phyloP scores from a whole-genome alignment of 2,113 vertebrate species.

The Bos javanicus region DNA sequence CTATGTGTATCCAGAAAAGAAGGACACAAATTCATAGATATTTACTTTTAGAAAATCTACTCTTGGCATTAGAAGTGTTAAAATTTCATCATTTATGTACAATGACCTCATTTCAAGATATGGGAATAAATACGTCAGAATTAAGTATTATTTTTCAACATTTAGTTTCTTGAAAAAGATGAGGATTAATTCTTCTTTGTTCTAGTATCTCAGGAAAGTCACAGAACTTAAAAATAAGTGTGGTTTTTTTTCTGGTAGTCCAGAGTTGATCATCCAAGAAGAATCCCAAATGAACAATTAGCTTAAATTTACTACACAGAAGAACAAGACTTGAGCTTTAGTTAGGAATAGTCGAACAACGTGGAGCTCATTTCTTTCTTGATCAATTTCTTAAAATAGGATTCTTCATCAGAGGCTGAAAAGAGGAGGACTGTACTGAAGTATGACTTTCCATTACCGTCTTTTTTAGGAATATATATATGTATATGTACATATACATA shows the following conservation, averaged over 20 bases:
- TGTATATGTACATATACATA: conserved; percentile 69
- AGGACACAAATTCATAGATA: conserved; percentile 61
- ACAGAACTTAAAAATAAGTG: conserved; percentile 67
- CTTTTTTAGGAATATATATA: conserved; percentile 80
- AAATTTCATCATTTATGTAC: conserved; percentile 72
- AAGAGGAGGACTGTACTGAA: conserved; percentile 98
- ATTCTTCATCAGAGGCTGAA: conserved; percentile 99
- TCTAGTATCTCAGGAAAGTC: conserved; percentile 81
- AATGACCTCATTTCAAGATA: conserved; percentile 75
- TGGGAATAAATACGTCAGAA: conserved; percentile 67
- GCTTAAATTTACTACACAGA: conserved; percentile 83
- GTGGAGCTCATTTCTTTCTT: conserved; percentile 88
- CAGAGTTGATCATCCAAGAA: conserved; percentile 84
- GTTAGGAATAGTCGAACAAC: conserved; percentile 84
- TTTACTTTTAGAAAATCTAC: conserved; percentile 70
- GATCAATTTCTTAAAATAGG: conserved; percentile 98
- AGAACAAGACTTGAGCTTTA: conserved; percentile 85
- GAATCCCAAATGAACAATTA: conserved; percentile 84
- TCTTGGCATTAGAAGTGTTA: conserved; percentile 67
- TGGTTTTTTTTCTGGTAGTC: conserved; percentile 75
- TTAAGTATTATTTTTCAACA: conserved; percentile 79
- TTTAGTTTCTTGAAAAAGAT: conserved; percentile 80
- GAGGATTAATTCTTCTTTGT: conserved; percentile 79
- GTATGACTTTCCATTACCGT: conserved; percentile 94
- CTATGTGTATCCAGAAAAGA: conserved; percentile 67